Conservation (phyloP, 2,888 invertebrate species). For the Nomada flava region DNA sequence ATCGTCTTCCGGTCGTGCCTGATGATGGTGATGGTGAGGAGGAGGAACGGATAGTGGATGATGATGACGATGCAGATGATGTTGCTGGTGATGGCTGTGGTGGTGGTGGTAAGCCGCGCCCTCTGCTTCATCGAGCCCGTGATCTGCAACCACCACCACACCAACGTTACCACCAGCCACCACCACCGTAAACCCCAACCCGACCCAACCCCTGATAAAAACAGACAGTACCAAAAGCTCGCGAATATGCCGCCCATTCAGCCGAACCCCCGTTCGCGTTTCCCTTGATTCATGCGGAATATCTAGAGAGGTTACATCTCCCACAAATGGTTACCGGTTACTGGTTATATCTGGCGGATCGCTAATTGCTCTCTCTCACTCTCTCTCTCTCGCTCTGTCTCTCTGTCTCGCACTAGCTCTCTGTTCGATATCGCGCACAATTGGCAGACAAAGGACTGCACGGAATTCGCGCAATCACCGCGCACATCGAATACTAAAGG, state of each 20-base stretch:
- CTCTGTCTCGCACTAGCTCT: constrained; percentile 51
- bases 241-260: constrained; percentile 1
- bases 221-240: constrained; percentile 49
- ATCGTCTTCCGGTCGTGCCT: constrained; percentile 73
- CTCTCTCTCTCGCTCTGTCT: constrained; percentile 23
- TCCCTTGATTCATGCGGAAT: constrained; percentile 44
- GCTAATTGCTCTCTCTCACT: constrained; percentile 57
- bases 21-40: constrained; percentile 73
- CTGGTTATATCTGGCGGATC: constrained; percentile 60
- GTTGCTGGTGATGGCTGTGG: constrained; percentile 82
- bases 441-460: constrained; percentile 56
- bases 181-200: constrained; percentile 74
- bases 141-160: constrained; percentile 85
- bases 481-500: constrained; percentile 58
- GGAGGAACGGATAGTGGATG: constrained; percentile 71
- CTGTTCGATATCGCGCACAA: constrained; percentile 60
- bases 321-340: constrained; percentile 61
- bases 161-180: constrained; percentile 84
- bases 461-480: constrained; percentile 63
- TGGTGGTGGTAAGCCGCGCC: constrained; percentile 83
- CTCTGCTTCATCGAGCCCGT: constrained; percentile 81
- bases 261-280: constrained; percentile 20
- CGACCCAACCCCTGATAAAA: constrained; percentile 61
- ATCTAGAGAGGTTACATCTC: constrained; percentile 62
- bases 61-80: constrained; percentile 76